phyloP scores from a whole-genome alignment of 1,140 invertebrate species.

The Drosophila teissieri region DNA sequence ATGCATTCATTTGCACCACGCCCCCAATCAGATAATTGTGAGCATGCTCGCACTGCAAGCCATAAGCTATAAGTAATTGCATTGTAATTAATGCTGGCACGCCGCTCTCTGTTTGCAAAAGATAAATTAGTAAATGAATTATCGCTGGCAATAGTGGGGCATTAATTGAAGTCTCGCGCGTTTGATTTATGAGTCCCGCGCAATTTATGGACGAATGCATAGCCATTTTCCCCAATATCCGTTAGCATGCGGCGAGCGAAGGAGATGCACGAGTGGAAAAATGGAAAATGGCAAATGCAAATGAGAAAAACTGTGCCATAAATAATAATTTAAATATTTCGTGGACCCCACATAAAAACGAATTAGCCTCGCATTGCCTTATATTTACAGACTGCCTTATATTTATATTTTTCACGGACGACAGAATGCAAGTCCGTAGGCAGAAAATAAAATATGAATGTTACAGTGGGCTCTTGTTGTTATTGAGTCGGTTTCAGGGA shows the following conservation, averaged over 20 bases:
- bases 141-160: conserved; percentile 73
- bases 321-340: conserved; percentile 81
- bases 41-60: conserved; percentile 34
- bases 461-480: not conserved
- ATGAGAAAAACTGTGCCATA: conserved; percentile 69
- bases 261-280: conserved; percentile 26
- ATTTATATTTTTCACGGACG: conserved; percentile 53
- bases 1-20: conserved; percentile 50
- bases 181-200: conserved; percentile 68
- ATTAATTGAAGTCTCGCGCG: conserved; percentile 76
- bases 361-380: conserved; percentile 65
- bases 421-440: not conserved
- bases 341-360: conserved; percentile 61
- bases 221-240: conserved; percentile 64
- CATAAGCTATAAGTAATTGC: conserved; percentile 69
- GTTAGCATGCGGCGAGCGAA: conserved; percentile 21
- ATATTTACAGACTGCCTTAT: conserved; percentile 65
- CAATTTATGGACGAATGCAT: conserved; percentile 69
- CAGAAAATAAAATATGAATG: not conserved
- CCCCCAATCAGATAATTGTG: conserved; percentile 65
- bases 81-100: conserved; percentile 77
- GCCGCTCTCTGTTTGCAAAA: conserved; percentile 49
- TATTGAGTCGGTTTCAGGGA: not conserved
- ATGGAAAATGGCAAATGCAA: conserved; percentile 41
- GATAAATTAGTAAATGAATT: conserved; percentile 82